Conservation (phyloP, 2,797 vertebrate species). For the Benthosema pterotum region DNA sequence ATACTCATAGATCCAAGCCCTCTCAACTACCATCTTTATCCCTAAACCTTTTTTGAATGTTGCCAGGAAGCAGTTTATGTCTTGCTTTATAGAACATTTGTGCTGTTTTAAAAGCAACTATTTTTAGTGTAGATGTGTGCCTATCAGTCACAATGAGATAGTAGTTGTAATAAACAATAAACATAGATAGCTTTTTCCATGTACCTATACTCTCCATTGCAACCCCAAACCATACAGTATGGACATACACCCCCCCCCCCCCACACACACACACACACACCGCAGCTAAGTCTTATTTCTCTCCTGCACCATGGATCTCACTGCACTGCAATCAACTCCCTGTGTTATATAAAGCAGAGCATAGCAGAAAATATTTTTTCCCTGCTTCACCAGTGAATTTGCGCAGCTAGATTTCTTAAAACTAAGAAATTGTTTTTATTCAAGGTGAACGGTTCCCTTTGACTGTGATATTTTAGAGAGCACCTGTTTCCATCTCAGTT, state of each 20-base stretch:
- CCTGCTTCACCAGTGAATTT: no score
- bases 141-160: constrained; percentile 32
- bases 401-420: no score
- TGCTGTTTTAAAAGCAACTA: no score
- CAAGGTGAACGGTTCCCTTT: no score
- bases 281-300: neutral
- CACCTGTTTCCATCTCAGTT: neutral
- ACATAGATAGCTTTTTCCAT: constrained; percentile 51
- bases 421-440: no score
- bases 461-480: neutral
- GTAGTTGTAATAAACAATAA: constrained; percentile 47
- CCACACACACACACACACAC: neutral
- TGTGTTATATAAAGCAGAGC: constrained; percentile 10
- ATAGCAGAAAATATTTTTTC: constrained; percentile 20
- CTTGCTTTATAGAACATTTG: no score
- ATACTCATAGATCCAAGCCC: no score
- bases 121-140: constrained; percentile 15
- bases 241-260: neutral
- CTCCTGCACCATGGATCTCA: constrained; percentile 13
- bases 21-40: no score
- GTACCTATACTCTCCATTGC: constrained; percentile 47
- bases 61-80: no score
- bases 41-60: no score
- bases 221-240: no score
- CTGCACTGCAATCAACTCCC: neutral